Base-by-base conservation (phyloP, 2,797 vertebrate genomes). In the Hippopotamyrus pictus region DNA sequence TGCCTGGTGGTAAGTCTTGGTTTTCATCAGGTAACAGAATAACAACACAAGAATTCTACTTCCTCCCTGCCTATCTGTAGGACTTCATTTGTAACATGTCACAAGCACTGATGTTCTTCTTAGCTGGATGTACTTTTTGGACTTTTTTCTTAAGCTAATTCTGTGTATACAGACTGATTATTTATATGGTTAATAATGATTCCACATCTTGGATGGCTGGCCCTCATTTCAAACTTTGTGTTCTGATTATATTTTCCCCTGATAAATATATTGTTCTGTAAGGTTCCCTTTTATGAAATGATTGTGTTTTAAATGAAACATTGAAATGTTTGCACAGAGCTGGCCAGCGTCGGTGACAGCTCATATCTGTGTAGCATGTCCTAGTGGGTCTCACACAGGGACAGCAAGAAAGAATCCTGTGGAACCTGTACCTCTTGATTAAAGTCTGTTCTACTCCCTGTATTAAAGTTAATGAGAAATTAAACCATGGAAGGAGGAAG, bases 401-500 rank as follows among this genome's bases (percentile, higher is more conserved):
- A 76, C 69, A 17, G 17, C 69, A 76, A 41, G 33, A n/a, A 79
- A 62, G 57, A 62, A 41, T 37, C 7, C 14, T 8, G 73, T 79
- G 37, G 37, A 6, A 79, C 17, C 73, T 44, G 17, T 17, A 37
- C 7, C 73, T 17, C 17, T 76, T 41, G 12, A 79, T 79, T 79
- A 79, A 84, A 50, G 5, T 33, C 17, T 29, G 22, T 53, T 85
- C 12, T 85, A 12, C 46, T 85, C 50, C 4, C 44, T 11, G 46
- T 22, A 33, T 53, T 85, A 51, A 85, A 50, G 50, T 14, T 85
- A 84, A 84, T 84, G 46, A 25, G 46, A 29, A 53, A 85, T 85
- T 50, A 85, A 51, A 29, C 22, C 1, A 6, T 5, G 50, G 91
- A 48, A 89, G 51, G 92, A 88, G 62, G 29, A 90, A 44, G 69